Percentiles rank a stretch among this genome's conserved stretches.
These are phyloP conservation scores for Ursus arctos DNA, from an alignment of 2,113 vertebrate species.

Conservation along the genomic window DNA sequence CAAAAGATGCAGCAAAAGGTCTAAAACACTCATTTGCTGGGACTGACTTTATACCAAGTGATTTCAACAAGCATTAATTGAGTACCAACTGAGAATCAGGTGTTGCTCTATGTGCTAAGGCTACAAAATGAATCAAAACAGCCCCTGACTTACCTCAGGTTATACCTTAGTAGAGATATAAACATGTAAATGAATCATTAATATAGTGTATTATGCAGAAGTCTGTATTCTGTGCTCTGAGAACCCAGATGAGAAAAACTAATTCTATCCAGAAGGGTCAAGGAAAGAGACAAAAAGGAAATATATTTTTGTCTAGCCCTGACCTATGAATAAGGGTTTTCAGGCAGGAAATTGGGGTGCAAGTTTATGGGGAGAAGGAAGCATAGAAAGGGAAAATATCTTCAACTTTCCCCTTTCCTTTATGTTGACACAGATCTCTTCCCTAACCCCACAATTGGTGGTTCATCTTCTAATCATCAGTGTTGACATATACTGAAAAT, in stretches of 20 bases:
- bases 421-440: not conserved
- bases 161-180: not conserved
- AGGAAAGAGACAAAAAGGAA: not conserved
- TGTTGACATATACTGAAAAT: not conserved
- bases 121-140: conserved; percentile 18
- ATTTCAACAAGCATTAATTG: not conserved
- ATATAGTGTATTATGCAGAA: not conserved
- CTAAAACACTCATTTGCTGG: not conserved
- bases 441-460: not conserved
- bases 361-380: not conserved
- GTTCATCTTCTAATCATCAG: not conserved
- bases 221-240: not conserved
- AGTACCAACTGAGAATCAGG: not conserved
- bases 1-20: not conserved
- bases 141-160: not conserved
- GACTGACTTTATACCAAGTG: not conserved
- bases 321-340: not conserved
- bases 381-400: not conserved
- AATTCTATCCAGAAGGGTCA: not conserved
- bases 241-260: not conserved
- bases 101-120: not conserved
- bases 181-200: not conserved
- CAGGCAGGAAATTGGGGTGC: not conserved
- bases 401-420: not conserved
- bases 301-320: not conserved